These are phyloP conservation scores for Scomber scombrus DNA, from an alignment of 2,113 vertebrate genomes.

Conservation along the genomic window DNA sequence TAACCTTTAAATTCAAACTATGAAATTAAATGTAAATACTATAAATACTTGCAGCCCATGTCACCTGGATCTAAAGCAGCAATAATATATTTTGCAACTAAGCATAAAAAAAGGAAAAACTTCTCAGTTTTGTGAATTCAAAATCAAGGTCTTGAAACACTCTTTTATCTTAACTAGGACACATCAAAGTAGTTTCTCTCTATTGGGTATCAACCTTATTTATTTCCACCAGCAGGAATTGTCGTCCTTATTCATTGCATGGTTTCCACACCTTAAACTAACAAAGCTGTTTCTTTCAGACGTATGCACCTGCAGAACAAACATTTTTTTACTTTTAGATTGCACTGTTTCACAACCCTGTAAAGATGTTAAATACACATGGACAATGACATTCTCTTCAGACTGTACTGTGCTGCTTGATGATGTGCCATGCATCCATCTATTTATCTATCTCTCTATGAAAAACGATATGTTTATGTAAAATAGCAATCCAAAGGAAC, in stretches of 20 bases:
- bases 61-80: slow-evolving; percentile 3
- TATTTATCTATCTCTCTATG: not conserved
- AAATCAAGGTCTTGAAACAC: slow-evolving; percentile 70
- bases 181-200: slow-evolving; percentile 57
- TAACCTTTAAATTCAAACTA: slow-evolving; percentile 18
- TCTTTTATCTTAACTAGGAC: slow-evolving; percentile 77
- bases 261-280: slow-evolving; percentile 47
- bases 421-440: not conserved
- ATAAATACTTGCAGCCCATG: not conserved
- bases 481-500: slow-evolving; percentile 3
- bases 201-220: slow-evolving; percentile 32
- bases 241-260: slow-evolving; percentile 58
- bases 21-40: not conserved
- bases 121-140: slow-evolving; percentile 8
- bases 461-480: not conserved
- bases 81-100: not conserved
- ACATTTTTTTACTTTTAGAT: not conserved
- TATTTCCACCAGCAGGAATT: slow-evolving; percentile 61
- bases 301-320: slow-evolving; percentile 6
- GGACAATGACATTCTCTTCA: not conserved
- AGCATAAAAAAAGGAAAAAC: slow-evolving; percentile 1
- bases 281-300: slow-evolving; percentile 9
- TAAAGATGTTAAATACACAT: slow-evolving; percentile 9
- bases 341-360: not conserved
- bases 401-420: not conserved